phyloP scores from a whole-genome alignment of 53 echinoderm and acorn worm species.

The Patiria pectinifera region DNA sequence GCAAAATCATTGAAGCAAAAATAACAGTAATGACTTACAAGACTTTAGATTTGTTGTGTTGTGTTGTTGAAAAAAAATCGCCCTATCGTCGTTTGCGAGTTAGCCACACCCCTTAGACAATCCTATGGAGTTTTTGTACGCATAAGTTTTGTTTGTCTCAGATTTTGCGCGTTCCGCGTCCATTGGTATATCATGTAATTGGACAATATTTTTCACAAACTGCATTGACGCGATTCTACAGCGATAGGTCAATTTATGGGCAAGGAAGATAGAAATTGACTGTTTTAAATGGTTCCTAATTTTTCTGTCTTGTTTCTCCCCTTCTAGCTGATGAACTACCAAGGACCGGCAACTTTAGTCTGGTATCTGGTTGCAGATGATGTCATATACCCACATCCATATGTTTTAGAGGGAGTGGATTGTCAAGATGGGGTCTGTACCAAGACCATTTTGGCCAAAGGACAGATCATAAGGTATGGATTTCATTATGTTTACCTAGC shows the following conservation, averaged over 20 bases:
- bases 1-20: background rate
- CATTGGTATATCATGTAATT: no score
- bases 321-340: conserved; percentile 29
- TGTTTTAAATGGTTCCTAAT: background rate
- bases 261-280: no score
- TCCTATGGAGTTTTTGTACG: no score
- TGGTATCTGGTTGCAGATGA: conserved; percentile 45
- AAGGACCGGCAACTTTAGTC: conserved; percentile 25
- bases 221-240: no score
- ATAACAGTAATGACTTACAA: background rate
- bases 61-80: background rate
- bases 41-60: no score
- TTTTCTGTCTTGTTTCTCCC: background rate
- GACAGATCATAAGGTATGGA: conserved; percentile 35
- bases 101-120: no score
- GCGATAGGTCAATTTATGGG: no score
- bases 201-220: no score
- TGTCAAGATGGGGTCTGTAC: conserved; percentile 55
- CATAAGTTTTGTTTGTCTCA: no score
- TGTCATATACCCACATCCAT: conserved; percentile 41
- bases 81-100: no score
- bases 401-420: conserved; percentile 47
- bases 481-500: background rate
- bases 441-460: conserved; percentile 35
- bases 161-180: no score